Evolutionary conservation across 2,113 vertebrate species (phyloP), one percentile per base, ranked within the genome.

Genomic region (Corydoras sp.): DNA sequence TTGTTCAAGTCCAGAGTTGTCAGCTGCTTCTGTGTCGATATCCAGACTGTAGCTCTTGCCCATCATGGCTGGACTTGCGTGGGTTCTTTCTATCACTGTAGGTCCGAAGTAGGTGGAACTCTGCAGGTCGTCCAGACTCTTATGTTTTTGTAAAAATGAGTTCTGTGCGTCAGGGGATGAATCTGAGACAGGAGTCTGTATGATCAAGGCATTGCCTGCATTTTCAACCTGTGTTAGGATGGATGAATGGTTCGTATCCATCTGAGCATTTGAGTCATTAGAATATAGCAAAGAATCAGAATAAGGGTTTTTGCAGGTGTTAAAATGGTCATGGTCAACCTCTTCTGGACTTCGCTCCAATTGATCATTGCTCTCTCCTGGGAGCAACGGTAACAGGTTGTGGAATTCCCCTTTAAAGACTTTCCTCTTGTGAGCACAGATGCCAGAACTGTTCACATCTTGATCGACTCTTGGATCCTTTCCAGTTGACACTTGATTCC

Each of bases 51-150:
- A 93, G 83, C 96, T 98, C 80, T 98, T 98, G 70, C 88, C 90
- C 10, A 89, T 90, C 91, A 94, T 93, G 1, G 88, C 81, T 2
- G 88, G 80, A 72, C n/a, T 91, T 88, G 82, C 91, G 7, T 84
- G 82, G 2, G 84, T 87, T 73, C 83, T 79, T 6, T 86, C 83
- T 29, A 79, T 76, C 8, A 81, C 58, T 7, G 84, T 79, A 54
- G 96, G 97, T 11, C 96, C 97, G 7, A 99, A 99, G 74, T 99
- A 99, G 0, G 97, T 98, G 35, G 95, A 98, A 59, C 93, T 92
- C 74, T 98, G 96, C 15, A 97, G 90, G 80, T 97, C 94, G 13
- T 98, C 94, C 29, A 96, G 81, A 81, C 93, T 98, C 76, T 98
- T 94, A 0, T 97, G 94, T 70, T 97, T 97, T 61, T 62, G 54